Evolutionary conservation across 2,113 vertebrate genomes (phyloP).

Genomic region (Platichthys stellatus): DNA sequence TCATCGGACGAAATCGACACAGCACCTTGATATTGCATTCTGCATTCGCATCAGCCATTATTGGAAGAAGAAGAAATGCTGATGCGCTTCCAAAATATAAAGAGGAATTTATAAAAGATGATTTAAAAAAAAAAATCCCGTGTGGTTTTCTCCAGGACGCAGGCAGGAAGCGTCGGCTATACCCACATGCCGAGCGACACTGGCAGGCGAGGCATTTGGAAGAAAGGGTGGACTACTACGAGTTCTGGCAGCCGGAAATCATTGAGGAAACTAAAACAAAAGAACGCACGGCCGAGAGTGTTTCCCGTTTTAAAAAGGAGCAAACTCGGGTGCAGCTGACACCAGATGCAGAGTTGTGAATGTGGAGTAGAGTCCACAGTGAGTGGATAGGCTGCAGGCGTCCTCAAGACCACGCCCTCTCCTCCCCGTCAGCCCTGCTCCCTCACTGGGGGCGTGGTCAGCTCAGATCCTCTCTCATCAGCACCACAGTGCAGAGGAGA

Average conservation of each 20-base stretch:
- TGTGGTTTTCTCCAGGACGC: slow-evolving; percentile 31
- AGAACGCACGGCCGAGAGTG: slow-evolving; percentile 12
- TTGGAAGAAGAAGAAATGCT: slow-evolving; percentile 43
- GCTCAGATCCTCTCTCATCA: slow-evolving; percentile 76
- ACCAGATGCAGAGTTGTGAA: slow-evolving; percentile 56
- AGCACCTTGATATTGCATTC: slow-evolving; percentile 96
- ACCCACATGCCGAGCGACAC: slow-evolving; percentile 45
- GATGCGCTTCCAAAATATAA: slow-evolving; percentile 39
- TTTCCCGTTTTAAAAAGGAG: slow-evolving; percentile 17
- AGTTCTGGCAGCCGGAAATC: slow-evolving; percentile 56
- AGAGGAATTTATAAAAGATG: slow-evolving; percentile 11
- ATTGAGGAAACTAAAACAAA: slow-evolving; percentile 30
- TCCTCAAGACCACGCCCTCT: slow-evolving; percentile 54
- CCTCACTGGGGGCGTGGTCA: slow-evolving; percentile 56
- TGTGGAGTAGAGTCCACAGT: slow-evolving; percentile 57
- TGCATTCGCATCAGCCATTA: slow-evolving; percentile 88
- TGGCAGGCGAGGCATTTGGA: slow-evolving; percentile 54
- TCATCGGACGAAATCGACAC: slow-evolving; percentile 92
- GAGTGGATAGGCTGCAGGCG: slow-evolving; percentile 63
- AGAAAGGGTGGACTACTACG: slow-evolving; percentile 49
- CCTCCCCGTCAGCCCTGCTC: slow-evolving; percentile 57
- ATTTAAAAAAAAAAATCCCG: not conserved
- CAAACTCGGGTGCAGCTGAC: slow-evolving; percentile 33
- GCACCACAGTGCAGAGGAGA: slow-evolving; percentile 65
- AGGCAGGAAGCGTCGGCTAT: slow-evolving; percentile 44